These are phyloP conservation scores for Gibbula magus DNA, from an alignment of 2,888 invertebrate species.

Conservation along the genomic window DNA sequence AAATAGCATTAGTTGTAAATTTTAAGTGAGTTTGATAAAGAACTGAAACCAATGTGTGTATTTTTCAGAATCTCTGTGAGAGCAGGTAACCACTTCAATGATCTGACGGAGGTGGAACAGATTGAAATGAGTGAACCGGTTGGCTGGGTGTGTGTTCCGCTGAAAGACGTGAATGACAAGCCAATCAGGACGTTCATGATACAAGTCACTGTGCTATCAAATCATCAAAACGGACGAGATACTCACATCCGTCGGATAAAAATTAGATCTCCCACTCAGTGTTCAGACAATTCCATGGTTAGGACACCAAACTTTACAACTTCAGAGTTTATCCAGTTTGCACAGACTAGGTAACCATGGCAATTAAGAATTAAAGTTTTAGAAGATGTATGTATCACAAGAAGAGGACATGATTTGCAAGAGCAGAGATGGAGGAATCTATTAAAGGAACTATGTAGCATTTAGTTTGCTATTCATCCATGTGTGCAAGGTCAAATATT, in stretches of 20 bases:
- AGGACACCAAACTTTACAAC: conserved; percentile 83
- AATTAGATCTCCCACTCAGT: conserved; percentile 87
- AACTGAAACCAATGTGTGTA: no score
- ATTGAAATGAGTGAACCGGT: conserved; percentile 94
- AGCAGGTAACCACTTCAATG: conserved; percentile 96
- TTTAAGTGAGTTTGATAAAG: no score
- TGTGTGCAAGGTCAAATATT: no score
- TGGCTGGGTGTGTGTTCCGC: conserved; percentile 96
- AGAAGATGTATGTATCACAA: no score
- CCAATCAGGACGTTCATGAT: conserved; percentile 91
- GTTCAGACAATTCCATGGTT: conserved; percentile 65
- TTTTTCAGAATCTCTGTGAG: conserved; percentile 76
- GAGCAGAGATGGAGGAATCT: no score
- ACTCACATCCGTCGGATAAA: conserved; percentile 98
- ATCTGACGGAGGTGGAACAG: conserved; percentile 95
- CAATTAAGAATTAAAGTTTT: no score
- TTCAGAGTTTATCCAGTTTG: conserved; percentile 51
- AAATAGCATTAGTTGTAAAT: no score
- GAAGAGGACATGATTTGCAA: no score
- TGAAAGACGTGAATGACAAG: conserved; percentile 86
- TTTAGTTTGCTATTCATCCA: no score
- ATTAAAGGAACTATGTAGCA: no score
- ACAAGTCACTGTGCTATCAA: conserved; percentile 82
- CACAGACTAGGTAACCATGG: conserved; percentile 49
- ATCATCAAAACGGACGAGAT: conserved; percentile 99